phyloP scores from a whole-genome alignment of 2,797 vertebrate genomes.

The Siniperca scherzeri region DNA sequence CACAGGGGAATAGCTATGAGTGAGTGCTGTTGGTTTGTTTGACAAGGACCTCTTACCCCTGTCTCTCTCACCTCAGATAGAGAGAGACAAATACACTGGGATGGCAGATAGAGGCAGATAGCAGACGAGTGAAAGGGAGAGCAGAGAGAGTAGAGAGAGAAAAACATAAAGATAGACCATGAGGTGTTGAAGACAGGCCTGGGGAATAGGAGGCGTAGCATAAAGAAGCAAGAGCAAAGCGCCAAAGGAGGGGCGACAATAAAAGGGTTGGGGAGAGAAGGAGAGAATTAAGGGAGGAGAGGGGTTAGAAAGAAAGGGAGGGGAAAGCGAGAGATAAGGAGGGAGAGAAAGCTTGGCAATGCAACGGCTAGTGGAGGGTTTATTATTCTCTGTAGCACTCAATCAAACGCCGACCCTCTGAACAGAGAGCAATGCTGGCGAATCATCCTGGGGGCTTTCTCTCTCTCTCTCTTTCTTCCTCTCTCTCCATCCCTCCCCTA shows the following conservation, averaged over 20 bases:
- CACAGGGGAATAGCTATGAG: conserved; percentile 80
- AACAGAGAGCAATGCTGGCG: conserved; percentile 93
- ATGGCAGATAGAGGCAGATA: conserved; percentile 80
- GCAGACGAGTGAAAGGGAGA: conserved; percentile 65
- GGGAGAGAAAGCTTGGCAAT: conserved; percentile 85
- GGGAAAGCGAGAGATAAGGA: conserved; percentile 77
- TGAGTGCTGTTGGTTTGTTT: conserved; percentile 85
- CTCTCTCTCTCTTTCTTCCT: conserved; percentile 58
- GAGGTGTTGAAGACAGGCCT: conserved; percentile 76
- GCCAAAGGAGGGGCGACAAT: conserved; percentile 76
- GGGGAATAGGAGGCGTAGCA: conserved; percentile 73
- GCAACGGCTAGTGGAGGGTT: conserved; percentile 88
- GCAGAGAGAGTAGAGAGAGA: conserved; percentile 48
- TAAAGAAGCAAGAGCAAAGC: conserved; percentile 76
- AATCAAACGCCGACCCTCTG: conserved; percentile 94
- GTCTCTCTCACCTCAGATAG: conserved; percentile 83
- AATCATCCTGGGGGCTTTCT: conserved; percentile 93
- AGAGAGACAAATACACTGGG: conserved; percentile 80
- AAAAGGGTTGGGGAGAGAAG: conserved; percentile 74
- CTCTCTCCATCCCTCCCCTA: conserved; percentile 48
- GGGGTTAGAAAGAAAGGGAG: conserved; percentile 76
- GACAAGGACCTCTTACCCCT: conserved; percentile 85
- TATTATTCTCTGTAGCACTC: conserved; percentile 96
- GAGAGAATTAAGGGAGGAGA: conserved; percentile 77
- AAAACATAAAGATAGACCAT: conserved; percentile 74